Evolutionary conservation across 2,888 invertebrate genomes (phyloP), one percentile per base, ranked within the genome.

Genomic region (Melieria picta): DNA sequence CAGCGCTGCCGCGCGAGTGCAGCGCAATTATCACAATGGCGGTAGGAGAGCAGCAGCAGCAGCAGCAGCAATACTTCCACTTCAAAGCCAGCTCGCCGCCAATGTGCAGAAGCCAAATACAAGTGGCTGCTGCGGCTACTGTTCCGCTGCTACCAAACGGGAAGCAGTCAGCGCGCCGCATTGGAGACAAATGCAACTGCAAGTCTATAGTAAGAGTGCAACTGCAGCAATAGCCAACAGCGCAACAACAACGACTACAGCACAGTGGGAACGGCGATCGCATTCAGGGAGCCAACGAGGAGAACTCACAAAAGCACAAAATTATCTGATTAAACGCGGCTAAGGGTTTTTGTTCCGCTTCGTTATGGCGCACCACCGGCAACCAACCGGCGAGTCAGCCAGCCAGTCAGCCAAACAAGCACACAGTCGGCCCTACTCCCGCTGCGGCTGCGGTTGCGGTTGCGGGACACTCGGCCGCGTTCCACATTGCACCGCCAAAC

Each of bases 281-380:
- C 56, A 67, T 42, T 64, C 58, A 69, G 43, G 48, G 69, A 52
- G 58, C 63, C 65, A 72, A 73, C 72, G 72, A 73, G 72, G 72
- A 73, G 60, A 64, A 74, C 70, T 60, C 11, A 69, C 71, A 71
- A 73, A 71, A 67, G 66, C 63, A 64, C 70, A 63, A 72, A 77
- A 76, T 79, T 79, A 79, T 79, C 79, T 79, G 79, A 79, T 79
- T 77, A 78, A 79, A 76, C 72, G 77, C 76, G 75, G 77, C 75
- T 75, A 77, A 78, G 74, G 74, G 74, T 52, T 71, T 71, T 65
- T 69, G 62, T 69, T 69, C 69, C 55, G 63, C 63, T 62, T 69
- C 69, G 69, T 69, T 69, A 69, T 69, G 47, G 62, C 55, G 69
- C 62, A 47, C 43, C 30, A 42, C 16, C 56, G 67, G 45, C 42